Base-by-base conservation (phyloP, 1,140 invertebrate species). In the Limonius californicus region DNA sequence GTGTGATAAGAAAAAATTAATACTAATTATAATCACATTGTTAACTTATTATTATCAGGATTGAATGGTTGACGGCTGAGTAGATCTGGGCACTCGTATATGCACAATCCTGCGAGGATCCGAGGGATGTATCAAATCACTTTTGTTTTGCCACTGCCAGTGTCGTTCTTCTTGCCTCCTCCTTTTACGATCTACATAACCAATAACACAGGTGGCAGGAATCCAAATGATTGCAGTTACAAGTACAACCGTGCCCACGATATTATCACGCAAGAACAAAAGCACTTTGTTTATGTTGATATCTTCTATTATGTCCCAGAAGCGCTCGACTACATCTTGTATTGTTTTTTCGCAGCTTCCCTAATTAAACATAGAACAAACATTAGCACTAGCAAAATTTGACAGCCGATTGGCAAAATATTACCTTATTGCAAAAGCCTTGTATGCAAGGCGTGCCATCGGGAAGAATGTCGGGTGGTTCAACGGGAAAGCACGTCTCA, bases 271-370 rank as follows among this genome's bases (percentile, higher is more conserved):
- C 27, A 95, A 78, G 74, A 94, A 94, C 62, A 88, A 80, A 66
- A 96, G 80, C 11, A 96, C 91, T 76, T 92, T 94, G 71, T 95
- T 95, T 32, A 96, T 94, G 72, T 95, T 95, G 30, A 96, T 95
- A 70, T 96, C 94, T 77, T 97, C 94, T 54, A 97, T 96, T 20
- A 97, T 95, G 73, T 96, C 93, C 94, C 94, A 97, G 76, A 97
- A 95, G 54, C 94, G 83, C 77, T 95, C 92, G 3, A 97, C 92
- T 9, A 97, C 92, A 74, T 97, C 93, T 77, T 96, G 92, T 63
- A 96, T 91, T 1, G 93, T 95, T 77, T 95, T 94, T 72, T 96
- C 91, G 74, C 94, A 97, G 1, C 90, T 82, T n/a, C 93, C 92
- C 90, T 94, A 78, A 76, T 61, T 45, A 67, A 55, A 32, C 14